Base-by-base conservation (phyloP, 2,888 invertebrate genomes). In the Trachelus tabidus region DNA sequence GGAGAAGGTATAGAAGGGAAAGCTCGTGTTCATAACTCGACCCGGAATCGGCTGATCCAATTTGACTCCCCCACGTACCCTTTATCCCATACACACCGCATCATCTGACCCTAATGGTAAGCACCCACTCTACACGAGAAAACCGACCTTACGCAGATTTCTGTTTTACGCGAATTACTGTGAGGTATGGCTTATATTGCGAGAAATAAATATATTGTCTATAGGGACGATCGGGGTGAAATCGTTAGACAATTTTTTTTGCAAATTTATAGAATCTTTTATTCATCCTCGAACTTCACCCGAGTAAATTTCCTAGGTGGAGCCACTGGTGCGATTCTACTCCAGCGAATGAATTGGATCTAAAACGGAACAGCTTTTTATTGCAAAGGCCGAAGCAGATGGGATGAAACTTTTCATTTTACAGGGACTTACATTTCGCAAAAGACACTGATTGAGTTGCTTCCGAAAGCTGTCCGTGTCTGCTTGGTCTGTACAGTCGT, bases 41-140 rank as follows among this genome's bases (percentile, higher is more conserved):
- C 81, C 83, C 82, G 79, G 82, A 84, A 86, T 87, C 86, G 82
- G 83, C 82, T 84, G 85, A 87, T 85, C 85, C 83, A 87, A 87
- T 87, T 87, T 87, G 84, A 84, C 83, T 85, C 80, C 79, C 83
- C 81, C 76, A 73, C 78, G 68, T 23, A 56, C 31, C 31, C 12
- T 31, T 23, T 71, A 71, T 31, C 31, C 33, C 15, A 31, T 34
- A 71, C 71, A 71, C 71, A 71, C 31, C 71, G 33, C 71, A 34
- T 71, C 71, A 34, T n/a, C 71, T 71, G 33, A 71, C 71, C 71
- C 71, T 30, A 71, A 71, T 71, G 71, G 12, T 9, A 34, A 71
- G 31, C 71, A 34, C 31, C 71, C 71, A 31, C 34, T 34, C 12
- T 71, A 34, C 71, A 31, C 71, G 71, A 56, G 56, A 23, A 56